Evolutionary conservation across 2,888 invertebrate species (phyloP).

Genomic region (Pyrgus malvae): DNA sequence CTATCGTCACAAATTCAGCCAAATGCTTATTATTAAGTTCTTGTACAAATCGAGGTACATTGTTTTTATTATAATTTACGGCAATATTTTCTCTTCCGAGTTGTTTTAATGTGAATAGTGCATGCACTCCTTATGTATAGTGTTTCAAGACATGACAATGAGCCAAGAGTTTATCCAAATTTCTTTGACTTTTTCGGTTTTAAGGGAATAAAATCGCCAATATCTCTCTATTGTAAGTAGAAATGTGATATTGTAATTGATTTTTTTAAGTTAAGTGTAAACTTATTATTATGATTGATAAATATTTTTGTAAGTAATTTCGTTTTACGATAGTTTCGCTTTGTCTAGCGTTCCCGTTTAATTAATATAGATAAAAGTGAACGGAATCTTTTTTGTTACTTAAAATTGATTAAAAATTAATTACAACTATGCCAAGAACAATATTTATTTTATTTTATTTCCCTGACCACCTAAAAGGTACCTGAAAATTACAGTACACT

Average conservation of each 20-base stretch:
- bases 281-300: constrained; percentile 73
- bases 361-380: constrained; percentile 73
- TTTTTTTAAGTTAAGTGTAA: constrained; percentile 72
- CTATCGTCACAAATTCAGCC: constrained; percentile 70
- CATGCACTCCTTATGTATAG: constrained; percentile 60
- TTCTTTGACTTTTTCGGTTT: constrained; percentile 48
- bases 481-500: too few species aligned
- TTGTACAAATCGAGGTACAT: constrained; percentile 62
- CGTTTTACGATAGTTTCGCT: constrained; percentile 75
- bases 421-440: constrained; percentile 80
- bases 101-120: constrained; percentile 58
- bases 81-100: constrained; percentile 78
- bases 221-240: constrained; percentile 82
- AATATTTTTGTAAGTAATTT: constrained; percentile 80
- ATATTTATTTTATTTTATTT: constrained; percentile 54
- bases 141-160: constrained; percentile 59
- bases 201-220: constrained; percentile 67
- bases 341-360: constrained; percentile 74
- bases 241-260: constrained; percentile 82
- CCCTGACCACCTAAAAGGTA: neutral
- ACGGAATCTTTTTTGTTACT: constrained; percentile 77
- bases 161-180: constrained; percentile 60
- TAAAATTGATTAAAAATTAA: constrained; percentile 80
- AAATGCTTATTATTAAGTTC: constrained; percentile 67
- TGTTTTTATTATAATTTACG: constrained; percentile 54